Conservation (phyloP, 35 echinoderm and acorn worm genomes). For the Apostichopus japonicus region DNA sequence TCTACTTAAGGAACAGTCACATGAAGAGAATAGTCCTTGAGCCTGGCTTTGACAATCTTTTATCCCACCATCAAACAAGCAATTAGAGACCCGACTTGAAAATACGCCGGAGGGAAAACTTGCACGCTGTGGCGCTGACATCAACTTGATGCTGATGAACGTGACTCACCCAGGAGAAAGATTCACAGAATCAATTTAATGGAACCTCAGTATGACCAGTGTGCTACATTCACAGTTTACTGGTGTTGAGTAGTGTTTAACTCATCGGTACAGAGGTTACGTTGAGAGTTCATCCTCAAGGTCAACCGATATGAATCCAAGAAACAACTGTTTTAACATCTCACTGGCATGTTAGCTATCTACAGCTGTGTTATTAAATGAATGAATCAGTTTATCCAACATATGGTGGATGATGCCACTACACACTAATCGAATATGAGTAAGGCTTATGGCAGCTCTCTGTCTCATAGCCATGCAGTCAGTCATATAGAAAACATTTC, state of each 20-base stretch:
- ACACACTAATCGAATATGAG: conserved; percentile 9
- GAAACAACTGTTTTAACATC: neutral
- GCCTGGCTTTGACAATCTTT: conserved; percentile 6
- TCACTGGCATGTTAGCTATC: neutral
- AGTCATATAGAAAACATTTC: neutral
- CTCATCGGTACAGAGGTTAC: too few species aligned
- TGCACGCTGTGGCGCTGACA: conserved; percentile 18
- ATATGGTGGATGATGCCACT: neutral
- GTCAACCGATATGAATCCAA: neutral
- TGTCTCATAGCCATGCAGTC: neutral
- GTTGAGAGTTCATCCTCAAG: neutral
- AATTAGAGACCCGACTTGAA: conserved; percentile 32
- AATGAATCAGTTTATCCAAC: neutral
- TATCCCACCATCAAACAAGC: conserved; percentile 44
- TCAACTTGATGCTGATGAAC: neutral
- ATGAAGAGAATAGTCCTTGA: conserved; percentile 2
- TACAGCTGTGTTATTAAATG: conserved; percentile 10
- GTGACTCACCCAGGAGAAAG: conserved; percentile 14
- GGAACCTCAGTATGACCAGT: neutral
- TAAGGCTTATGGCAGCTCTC: neutral
- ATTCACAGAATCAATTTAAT: conserved; percentile 26
- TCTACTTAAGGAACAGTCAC: conserved; percentile 1
- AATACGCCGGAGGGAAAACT: conserved; percentile 5
- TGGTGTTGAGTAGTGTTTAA: too few species aligned
- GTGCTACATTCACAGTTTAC: neutral